Evolutionary conservation across 2,888 invertebrate species (phyloP), one percentile per base, ranked within the genome.

Genomic region (Rotaria magnacalcarata): DNA sequence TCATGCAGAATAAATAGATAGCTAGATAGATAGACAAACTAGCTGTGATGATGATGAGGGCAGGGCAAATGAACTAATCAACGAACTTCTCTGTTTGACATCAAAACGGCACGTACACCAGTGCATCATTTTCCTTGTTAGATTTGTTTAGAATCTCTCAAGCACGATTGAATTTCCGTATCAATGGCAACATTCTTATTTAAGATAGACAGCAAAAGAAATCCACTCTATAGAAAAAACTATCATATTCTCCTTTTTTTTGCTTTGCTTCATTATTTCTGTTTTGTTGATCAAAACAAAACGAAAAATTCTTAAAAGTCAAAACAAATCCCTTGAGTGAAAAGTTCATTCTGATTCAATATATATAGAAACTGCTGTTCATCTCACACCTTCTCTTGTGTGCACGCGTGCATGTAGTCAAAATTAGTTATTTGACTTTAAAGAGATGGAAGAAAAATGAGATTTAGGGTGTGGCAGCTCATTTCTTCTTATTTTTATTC

Each of bases 1-100:
- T 67, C 67, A 34, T 67, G 67, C 67, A 67, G 67, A 67, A 67
- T 67, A 67, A 67, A 67, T 67, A 67, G 67, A 54, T 54, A 67
- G 58, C n/a, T n/a, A 60, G 67, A 67, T 67, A 67, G 67, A 67
- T 67, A 67, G 27, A 67, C 67, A 27, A 67, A 34, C 67, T 67
- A 67, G 34, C 67, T 67, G 67, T 67, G 67, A 34, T 67, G 67
- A 67, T 67, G 34, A 67, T 67, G 19, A 67, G 54, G 54, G 54
- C 54, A 54, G 54, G 54, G 54, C 54, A 54, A 54, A 54, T 54
- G 54, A 54, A 54, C 54, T 54, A 54, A 54, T 54, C 54, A 67
- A 34, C 67, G 67, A 67, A n/a, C n/a, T 67, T 27, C 27, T 16
- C 27, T 67, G 27, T 27, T 67, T 27, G 27, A 67, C 14, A 67